phyloP scores from a whole-genome alignment of 1,140 invertebrate species.

The Sarcophaga peregrina region DNA sequence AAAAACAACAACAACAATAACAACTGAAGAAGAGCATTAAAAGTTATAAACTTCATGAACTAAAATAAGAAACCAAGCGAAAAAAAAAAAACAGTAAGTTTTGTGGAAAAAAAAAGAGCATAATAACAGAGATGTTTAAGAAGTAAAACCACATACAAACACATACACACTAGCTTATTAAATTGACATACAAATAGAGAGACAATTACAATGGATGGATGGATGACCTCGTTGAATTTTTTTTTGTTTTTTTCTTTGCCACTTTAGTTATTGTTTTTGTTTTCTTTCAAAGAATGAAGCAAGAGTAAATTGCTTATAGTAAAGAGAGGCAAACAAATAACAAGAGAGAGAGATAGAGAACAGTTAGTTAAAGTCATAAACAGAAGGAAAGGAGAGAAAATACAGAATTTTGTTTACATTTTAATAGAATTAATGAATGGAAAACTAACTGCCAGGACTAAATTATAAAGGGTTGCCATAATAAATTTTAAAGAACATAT shows the following conservation, averaged over 20 bases:
- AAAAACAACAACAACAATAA: conserved; percentile 28
- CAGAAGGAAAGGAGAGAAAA: too few species aligned
- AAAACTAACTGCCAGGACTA: too few species aligned
- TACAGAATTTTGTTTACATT: too few species aligned
- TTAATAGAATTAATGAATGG: too few species aligned
- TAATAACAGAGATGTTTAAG: neutral
- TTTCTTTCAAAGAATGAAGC: neutral
- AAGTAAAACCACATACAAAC: neutral
- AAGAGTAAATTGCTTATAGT: neutral
- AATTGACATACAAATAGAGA: too few species aligned
- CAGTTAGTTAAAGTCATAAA: too few species aligned
- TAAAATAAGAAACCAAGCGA: conserved; percentile 17
- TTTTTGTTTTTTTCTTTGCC: neutral
- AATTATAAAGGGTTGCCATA: too few species aligned
- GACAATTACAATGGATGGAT: conserved; percentile 7
- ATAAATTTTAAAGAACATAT: too few species aligned
- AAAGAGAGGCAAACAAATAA: too few species aligned
- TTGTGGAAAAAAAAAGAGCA: conserved; percentile 8
- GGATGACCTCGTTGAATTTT: conserved; percentile 4
- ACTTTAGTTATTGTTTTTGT: neutral
- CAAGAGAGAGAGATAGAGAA: too few species aligned
- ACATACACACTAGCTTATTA: too few species aligned
- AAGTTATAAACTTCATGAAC: conserved; percentile 16
- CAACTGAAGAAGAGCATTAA: conserved; percentile 18
- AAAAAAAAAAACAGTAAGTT: neutral